Evolutionary conservation across 2,888 invertebrate species (phyloP).

Genomic region (Ichneumoninae sp.): DNA sequence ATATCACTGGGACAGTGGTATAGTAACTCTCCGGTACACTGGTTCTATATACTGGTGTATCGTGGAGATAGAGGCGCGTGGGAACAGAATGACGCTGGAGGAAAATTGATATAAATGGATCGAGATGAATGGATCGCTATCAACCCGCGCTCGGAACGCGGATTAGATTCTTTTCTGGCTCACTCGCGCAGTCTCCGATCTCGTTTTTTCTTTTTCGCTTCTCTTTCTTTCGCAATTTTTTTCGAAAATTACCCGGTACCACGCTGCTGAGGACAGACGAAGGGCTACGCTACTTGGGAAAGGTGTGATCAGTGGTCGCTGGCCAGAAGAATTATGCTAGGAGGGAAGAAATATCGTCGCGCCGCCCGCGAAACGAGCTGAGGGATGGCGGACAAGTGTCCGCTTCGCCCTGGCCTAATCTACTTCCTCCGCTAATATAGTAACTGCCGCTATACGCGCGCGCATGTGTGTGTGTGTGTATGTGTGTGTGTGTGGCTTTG

Average conservation of each 20-base stretch:
- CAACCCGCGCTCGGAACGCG: constrained; percentile 21
- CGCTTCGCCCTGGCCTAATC: constrained; percentile 24
- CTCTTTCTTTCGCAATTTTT: constrained; percentile 9
- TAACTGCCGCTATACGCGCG: background rate
- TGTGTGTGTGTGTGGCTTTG: constrained; percentile 28
- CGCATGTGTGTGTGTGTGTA: constrained; percentile 6
- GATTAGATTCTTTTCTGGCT: constrained; percentile 51
- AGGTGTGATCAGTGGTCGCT: constrained; percentile 12
- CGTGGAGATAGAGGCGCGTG: constrained; percentile 12
- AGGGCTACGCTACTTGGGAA: constrained; percentile 8
- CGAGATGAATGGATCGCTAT: constrained; percentile 57
- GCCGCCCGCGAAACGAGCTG: constrained; percentile 11
- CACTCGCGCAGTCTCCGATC: background rate
- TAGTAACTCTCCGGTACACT: constrained; percentile 15
- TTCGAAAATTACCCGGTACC: constrained; percentile 28
- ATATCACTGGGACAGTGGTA: constrained; percentile 53
- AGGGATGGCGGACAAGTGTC: constrained; percentile 17
- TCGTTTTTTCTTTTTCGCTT: constrained; percentile 1
- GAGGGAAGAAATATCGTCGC: constrained; percentile 19
- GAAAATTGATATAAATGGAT: constrained; percentile 62
- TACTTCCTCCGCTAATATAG: constrained; percentile 24
- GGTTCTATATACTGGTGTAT: constrained; percentile 25
- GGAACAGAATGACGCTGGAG: constrained; percentile 39
- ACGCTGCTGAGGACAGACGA: constrained; percentile 23
- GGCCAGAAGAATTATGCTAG: constrained; percentile 4